phyloP scores from a whole-genome alignment of 2,797 vertebrate species.

The Acanthis flammea region DNA sequence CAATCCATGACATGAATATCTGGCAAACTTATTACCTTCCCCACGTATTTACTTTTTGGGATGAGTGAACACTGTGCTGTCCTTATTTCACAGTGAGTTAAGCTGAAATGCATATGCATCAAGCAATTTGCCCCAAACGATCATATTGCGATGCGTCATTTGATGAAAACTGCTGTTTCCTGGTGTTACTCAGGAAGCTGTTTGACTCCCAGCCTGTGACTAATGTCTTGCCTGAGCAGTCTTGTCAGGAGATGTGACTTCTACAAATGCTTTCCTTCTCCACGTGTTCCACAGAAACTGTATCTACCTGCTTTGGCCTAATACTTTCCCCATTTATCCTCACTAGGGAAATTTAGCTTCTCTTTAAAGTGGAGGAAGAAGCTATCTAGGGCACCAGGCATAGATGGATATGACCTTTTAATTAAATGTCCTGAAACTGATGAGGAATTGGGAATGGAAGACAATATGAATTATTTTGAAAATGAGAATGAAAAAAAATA shows the following conservation, averaged over 20 bases:
- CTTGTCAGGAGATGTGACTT: conserved; percentile 46
- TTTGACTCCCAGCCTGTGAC: conserved; percentile 41
- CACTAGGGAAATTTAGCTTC: background rate
- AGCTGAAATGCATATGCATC: conserved; percentile 44
- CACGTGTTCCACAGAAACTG: background rate
- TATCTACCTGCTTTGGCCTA: background rate
- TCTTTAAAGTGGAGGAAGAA: background rate
- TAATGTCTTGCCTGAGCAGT: conserved; percentile 35
- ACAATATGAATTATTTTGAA: background rate
- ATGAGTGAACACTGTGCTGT: conserved; percentile 22
- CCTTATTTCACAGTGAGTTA: conserved; percentile 40
- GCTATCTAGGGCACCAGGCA: background rate
- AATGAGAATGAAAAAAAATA: background rate
- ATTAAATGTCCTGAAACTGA: conserved; percentile 1
- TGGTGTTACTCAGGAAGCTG: conserved; percentile 18
- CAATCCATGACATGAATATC: background rate
- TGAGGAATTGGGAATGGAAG: background rate
- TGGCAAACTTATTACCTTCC: background rate
- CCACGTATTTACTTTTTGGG: background rate
- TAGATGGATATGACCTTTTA: background rate
- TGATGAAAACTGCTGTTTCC: conserved; percentile 36
- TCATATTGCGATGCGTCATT: background rate
- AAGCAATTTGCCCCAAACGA: conserved; percentile 46
- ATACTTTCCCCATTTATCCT: background rate
- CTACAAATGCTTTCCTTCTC: background rate